Evolutionary conservation across 2,797 vertebrate species (phyloP).

Genomic region (Odontamblyopus rebecca): DNA sequence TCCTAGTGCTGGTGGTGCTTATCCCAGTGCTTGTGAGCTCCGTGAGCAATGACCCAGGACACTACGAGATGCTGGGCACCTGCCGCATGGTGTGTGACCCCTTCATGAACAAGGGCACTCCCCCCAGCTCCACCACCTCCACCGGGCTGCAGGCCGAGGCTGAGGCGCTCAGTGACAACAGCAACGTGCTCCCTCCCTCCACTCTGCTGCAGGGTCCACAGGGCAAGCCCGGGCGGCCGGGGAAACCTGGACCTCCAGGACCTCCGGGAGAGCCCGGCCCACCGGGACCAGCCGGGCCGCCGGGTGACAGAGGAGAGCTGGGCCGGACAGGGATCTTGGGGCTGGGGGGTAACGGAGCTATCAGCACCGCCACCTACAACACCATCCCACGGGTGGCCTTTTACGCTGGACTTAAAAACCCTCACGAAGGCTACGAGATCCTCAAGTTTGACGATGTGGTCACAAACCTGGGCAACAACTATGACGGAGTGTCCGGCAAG

Average conservation of each 20-base stretch:
- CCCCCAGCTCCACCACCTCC: constrained; percentile 59
- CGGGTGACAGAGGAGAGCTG: constrained; percentile 85
- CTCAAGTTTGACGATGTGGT: constrained; percentile 99
- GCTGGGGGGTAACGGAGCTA: constrained; percentile 85
- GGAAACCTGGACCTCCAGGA: constrained; percentile 88
- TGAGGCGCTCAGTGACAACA: constrained; percentile 80
- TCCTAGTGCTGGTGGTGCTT: constrained; percentile 91
- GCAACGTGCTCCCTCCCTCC: constrained; percentile 85
- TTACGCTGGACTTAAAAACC: constrained; percentile 96
- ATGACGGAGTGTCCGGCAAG: constrained; percentile 92
- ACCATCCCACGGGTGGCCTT: constrained; percentile 93
- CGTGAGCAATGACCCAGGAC: constrained; percentile 82
- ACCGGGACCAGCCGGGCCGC: constrained; percentile 87
- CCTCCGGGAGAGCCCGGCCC: constrained; percentile 91
- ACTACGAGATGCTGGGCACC: constrained; percentile 94
- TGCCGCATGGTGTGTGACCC: constrained; percentile 98
- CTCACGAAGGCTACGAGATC: constrained; percentile 97
- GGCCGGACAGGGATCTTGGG: constrained; percentile 88
- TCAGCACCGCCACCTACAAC: constrained; percentile 95
- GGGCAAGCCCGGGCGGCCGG: constrained; percentile 85
- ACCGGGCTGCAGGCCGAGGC: constrained; percentile 73
- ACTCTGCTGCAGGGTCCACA: constrained; percentile 82
- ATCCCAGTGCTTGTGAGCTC: constrained; percentile 98
- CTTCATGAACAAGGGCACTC: constrained; percentile 79
- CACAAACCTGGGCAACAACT: constrained; percentile 97